Conservation (phyloP, 1,140 invertebrate species). For the Daktulosphaira vitifoliae region DNA sequence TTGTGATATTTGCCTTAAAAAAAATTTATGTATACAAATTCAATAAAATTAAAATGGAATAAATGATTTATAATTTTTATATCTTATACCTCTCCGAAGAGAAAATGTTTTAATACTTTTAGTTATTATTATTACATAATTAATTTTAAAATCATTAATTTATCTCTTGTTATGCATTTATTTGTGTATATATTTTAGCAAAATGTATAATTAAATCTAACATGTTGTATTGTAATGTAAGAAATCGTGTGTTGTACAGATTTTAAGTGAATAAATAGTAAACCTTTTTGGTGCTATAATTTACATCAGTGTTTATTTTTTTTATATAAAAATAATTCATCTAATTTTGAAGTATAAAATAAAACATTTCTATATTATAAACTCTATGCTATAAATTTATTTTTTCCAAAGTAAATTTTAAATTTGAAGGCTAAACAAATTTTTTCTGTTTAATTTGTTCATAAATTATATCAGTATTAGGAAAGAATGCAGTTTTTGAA, state of each 20-base stretch:
- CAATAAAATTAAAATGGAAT: neutral
- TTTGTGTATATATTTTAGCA: constrained; percentile 24
- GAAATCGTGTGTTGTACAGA: constrained; percentile 19
- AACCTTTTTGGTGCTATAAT: constrained; percentile 19
- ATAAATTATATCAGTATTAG: too few species aligned
- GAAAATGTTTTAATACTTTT: constrained; percentile 8
- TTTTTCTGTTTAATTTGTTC: too few species aligned
- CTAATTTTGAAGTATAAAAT: too few species aligned
- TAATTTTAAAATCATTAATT: constrained; percentile 27
- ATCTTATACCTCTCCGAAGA: constrained; percentile 1
- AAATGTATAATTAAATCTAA: constrained; percentile 33
- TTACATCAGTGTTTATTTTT: neutral
- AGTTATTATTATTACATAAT: neutral
- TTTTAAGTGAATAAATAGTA: constrained; percentile 24
- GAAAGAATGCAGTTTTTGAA: too few species aligned
- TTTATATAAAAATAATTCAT: too few species aligned
- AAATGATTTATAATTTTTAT: neutral
- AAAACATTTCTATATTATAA: too few species aligned
- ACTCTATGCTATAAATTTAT: too few species aligned
- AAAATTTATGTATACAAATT: neutral
- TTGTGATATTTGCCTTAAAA: constrained; percentile 5
- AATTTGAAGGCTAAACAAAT: too few species aligned
- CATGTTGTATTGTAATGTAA: constrained; percentile 24
- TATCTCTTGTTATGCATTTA: constrained; percentile 26
- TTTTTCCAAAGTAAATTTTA: too few species aligned